Conservation (phyloP, 2,888 invertebrate species). For the Heliconius charithonia region DNA sequence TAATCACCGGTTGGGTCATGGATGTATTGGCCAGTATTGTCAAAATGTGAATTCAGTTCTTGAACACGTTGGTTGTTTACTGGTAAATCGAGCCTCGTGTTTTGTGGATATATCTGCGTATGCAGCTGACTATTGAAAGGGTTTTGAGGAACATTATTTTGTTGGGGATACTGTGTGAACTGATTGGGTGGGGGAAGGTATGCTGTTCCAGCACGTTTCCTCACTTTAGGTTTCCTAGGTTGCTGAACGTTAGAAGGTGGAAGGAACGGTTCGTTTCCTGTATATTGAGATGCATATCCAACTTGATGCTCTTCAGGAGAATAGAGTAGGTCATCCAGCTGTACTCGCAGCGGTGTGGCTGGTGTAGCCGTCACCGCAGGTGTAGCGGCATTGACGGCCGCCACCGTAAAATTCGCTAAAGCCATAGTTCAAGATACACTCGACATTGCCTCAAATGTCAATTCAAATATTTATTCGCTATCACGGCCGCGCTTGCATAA, state of each 20-base stretch:
- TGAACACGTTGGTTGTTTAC: constrained; percentile 75
- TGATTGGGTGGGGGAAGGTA: constrained; percentile 77
- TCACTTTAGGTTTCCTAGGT: constrained; percentile 67
- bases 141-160: constrained; percentile 68
- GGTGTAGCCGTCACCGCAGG: constrained; percentile 67
- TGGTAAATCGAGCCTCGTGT: constrained; percentile 70
- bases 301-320: constrained; percentile 66
- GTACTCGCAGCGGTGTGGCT: constrained; percentile 65
- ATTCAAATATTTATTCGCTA: constrained; percentile 60
- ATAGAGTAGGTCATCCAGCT: constrained; percentile 75
- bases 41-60: constrained; percentile 67
- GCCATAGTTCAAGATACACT: constrained; percentile 73
- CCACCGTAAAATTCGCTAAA: constrained; percentile 75
- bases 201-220: constrained; percentile 76
- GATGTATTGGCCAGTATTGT: constrained; percentile 74
- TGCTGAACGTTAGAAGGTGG: constrained; percentile 62
- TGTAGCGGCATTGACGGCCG: constrained; percentile 65
- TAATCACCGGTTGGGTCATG: constrained; percentile 79
- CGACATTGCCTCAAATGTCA: constrained; percentile 64
- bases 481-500: constrained; percentile 70
- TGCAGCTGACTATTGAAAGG: constrained; percentile 70
- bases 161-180: constrained; percentile 71
- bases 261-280: constrained; percentile 63
- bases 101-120: constrained; percentile 74
- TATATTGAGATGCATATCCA: constrained; percentile 59